phyloP scores from a whole-genome alignment of 2,888 invertebrate species.

The Idaea biselata region DNA sequence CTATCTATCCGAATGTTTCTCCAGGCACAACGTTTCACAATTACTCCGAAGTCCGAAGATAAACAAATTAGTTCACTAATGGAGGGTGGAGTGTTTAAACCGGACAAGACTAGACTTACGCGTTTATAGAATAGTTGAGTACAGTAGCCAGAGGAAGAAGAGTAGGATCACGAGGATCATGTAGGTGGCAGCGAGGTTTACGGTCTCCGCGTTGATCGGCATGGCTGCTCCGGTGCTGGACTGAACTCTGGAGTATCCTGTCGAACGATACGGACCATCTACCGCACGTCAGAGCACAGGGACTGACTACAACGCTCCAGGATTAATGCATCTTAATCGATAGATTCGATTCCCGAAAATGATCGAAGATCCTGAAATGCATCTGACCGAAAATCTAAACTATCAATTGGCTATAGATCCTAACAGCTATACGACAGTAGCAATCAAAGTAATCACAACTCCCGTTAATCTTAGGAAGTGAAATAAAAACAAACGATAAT shows the following conservation, averaged over 20 bases:
- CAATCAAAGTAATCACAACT: no score
- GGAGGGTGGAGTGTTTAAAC: background rate
- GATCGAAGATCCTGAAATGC: background rate
- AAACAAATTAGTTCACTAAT: conserved; percentile 4
- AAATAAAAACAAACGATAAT: background rate
- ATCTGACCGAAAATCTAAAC: background rate
- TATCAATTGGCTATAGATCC: no score
- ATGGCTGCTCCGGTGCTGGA: conserved; percentile 56
- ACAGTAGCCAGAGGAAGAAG: conserved; percentile 84
- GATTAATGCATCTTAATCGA: conserved; percentile 23
- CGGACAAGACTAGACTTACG: conserved; percentile 24
- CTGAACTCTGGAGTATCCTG: conserved; percentile 52
- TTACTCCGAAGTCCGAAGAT: background rate
- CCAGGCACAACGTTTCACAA: background rate
- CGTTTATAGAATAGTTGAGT: conserved; percentile 78
- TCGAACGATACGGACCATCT: conserved; percentile 33
- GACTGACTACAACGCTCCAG: conserved; percentile 47
- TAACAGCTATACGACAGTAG: no score
- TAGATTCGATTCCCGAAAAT: background rate
- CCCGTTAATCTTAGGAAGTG: background rate
- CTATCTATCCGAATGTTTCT: conserved; percentile 18
- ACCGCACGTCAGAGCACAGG: conserved; percentile 55
- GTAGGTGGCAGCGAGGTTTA: conserved; percentile 85
- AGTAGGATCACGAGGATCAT: conserved; percentile 84
- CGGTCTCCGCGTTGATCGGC: conserved; percentile 82